Evolutionary conservation across 1,140 invertebrate species (phyloP), one percentile per base, ranked within the genome.

Genomic region (Brachionus rotundiformis): DNA sequence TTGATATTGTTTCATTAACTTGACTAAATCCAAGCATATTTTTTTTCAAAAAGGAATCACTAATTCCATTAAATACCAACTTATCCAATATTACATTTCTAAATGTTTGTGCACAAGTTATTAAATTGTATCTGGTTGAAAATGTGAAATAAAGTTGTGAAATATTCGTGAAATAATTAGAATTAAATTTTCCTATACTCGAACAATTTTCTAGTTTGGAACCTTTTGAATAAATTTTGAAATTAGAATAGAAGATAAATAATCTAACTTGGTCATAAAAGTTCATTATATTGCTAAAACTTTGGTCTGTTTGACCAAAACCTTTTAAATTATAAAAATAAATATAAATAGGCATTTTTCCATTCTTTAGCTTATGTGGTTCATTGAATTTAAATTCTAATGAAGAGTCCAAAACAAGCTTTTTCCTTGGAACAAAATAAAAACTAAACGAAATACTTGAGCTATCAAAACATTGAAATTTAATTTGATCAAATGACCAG

Each of bases 401-500:
- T 25, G 19, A 25, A 25, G 19, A 5, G 25, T 63, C 59, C 59
- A 63, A 63, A 63, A 63, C 13, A 27, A 63, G 11, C 7, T 3
- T 5, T 23, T 27, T 63, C 8, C 3, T 25, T 8, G 59, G 59
- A 2, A 25, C 3, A 13, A 63, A 27, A 63, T 8, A 27, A 8
- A 63, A 1, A 29, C 27, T 10, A 10, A 25, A 63, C 23, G 25
- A 27, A 27, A 63, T 3, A 63, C 11, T 13, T 63, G 59, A 25
- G 7, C 19, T 63, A 27, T 63, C 25, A 13, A 63, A 27, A 13
- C 59, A 63, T 27, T 23, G 7, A 63, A 63, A 27, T 27, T 27
- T 63, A 13, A 63, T 63, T 63, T 63, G 59, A 29, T 63, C 29
- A 63, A 63, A 63, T 25, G 59, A 63, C 23, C 29, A 13, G 25